phyloP scores from a whole-genome alignment of 2,888 invertebrate genomes.

The Eupithecia subumbrata region DNA sequence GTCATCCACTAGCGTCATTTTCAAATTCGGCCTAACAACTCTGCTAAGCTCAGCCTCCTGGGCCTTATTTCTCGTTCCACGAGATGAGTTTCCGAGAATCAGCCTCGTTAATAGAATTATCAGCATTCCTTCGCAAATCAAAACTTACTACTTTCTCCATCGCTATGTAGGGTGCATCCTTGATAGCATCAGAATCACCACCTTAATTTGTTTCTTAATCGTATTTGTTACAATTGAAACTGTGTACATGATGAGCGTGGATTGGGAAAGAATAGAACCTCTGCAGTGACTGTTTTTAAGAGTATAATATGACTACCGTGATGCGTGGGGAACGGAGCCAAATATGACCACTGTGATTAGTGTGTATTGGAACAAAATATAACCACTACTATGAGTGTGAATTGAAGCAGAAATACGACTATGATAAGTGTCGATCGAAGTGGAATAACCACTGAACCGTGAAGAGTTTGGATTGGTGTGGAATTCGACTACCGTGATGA shows the following conservation, averaged over 20 bases:
- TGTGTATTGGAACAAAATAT: neutral
- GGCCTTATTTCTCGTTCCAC: conserved; percentile 44
- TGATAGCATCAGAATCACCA: conserved; percentile 49
- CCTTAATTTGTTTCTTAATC: conserved; percentile 48
- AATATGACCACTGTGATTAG: neutral
- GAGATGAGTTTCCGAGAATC: conserved; percentile 49
- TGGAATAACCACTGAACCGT: neutral
- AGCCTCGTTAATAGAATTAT: conserved; percentile 56
- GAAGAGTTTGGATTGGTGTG: neutral
- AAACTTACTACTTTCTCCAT: conserved; percentile 55
- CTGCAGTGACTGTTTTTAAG: neutral
- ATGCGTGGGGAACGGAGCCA: neutral
- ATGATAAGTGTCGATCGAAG: neutral
- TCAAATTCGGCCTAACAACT: conserved; percentile 35
- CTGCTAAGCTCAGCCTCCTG: conserved; percentile 44
- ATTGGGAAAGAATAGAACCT: conserved; percentile 52
- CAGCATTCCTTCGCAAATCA: conserved; percentile 57
- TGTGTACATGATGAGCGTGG: conserved; percentile 53
- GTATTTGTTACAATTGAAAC: conserved; percentile 55
- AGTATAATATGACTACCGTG: conserved; percentile 39
- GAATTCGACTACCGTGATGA: neutral
- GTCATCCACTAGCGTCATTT: conserved; percentile 29
- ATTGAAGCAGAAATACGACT: neutral
- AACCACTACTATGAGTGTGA: neutral
- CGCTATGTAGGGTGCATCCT: conserved; percentile 50